Base-by-base conservation (phyloP, 2,888 invertebrate species). In the Cloeon dipterum region DNA sequence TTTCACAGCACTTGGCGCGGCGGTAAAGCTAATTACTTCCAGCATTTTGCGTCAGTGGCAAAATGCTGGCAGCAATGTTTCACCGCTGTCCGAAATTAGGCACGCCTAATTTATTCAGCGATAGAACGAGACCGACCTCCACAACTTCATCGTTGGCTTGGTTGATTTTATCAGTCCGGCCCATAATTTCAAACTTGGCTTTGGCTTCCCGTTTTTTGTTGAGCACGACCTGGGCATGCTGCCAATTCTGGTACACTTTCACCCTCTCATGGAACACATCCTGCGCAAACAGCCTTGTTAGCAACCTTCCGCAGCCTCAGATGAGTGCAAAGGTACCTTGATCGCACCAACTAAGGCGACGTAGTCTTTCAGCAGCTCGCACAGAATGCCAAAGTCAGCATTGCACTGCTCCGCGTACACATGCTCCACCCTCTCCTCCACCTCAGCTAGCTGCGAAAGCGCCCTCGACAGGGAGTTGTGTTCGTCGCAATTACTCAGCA, bases 341-440 rank as follows among this genome's bases (percentile, higher is more conserved):
- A 93, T 85, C 34, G 93, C 77, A 11, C 79, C 81, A 46, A 96
- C 74, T 13, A 96, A 66, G 1, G 82, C 77, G 38, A 94, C 71
- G 56, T 94, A 93, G 56, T 96, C 94, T 52, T 91, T 86, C 39
- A 96, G 65, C 51, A 89, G 73, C 61, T 96, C 96, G n/a, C 85
- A 77, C 43, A 98, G 65, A 40, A 86, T 73, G 51, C 76, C 89
- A 54, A 88, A 85, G 58, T 99, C 98, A 0, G 85, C 81, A 52
- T 91, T 89, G 2, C 88, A 82, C 57, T 98, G 94, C 45, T 89
- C 86, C 43, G 76, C 66, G 49, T 93, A 77, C 38, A 94, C 61
- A 35, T 76, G 68, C 57, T 91, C 88, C 19, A 68, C 70, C 58
- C 75, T 74, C 55, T 79, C 79, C 51, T 83, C 76, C 2, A 79